A percentile compares a stretch with the other conserved stretches of the same genome.
phyloP scores from a whole-genome alignment of 2,797 vertebrate species.

The Darevskia nairensis region DNA sequence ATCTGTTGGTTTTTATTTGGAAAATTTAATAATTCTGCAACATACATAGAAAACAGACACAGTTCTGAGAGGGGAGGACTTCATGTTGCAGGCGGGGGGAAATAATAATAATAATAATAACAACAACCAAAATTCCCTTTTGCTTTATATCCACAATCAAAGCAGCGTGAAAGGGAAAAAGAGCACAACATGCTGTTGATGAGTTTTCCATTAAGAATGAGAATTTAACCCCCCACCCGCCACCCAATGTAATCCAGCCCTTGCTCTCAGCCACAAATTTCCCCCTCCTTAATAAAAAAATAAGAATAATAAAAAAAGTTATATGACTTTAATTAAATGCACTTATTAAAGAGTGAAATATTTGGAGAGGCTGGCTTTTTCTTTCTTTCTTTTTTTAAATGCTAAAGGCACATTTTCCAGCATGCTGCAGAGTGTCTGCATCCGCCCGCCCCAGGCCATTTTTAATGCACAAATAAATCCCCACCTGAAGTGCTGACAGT shows the following conservation, averaged over 20 bases:
- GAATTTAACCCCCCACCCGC: slow-evolving; percentile 42
- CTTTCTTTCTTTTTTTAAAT: slow-evolving; percentile 10
- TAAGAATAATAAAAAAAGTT: slow-evolving; percentile 74
- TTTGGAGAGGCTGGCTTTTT: slow-evolving; percentile 77
- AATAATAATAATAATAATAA: neutral
- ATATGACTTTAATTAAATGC: slow-evolving; percentile 87
- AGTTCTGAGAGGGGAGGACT: slow-evolving; percentile 12
- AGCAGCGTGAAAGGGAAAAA: slow-evolving; percentile 43
- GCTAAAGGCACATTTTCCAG: slow-evolving; percentile 83
- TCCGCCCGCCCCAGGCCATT: slow-evolving; percentile 80
- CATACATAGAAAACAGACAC: slow-evolving; percentile 30
- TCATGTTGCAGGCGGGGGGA: neutral
- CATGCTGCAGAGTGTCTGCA: slow-evolving; percentile 79
- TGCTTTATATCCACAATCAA: slow-evolving; percentile 34
- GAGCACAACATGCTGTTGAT: slow-evolving; percentile 49
- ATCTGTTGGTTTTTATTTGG: slow-evolving; percentile 33
- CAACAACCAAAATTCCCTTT: slow-evolving; percentile 35
- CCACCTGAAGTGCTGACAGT: slow-evolving; percentile 86
- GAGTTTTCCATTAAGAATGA: slow-evolving; percentile 61
- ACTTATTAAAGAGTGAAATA: slow-evolving; percentile 81
- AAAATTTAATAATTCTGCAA: slow-evolving; percentile 53
- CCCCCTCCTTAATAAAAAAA: slow-evolving; percentile 73
- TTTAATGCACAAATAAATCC: slow-evolving; percentile 88
- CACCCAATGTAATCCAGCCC: slow-evolving; percentile 61
- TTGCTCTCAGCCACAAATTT: slow-evolving; percentile 52